A percentile compares a stretch with the other conserved stretches of the same genome.
These are phyloP conservation scores for crab-eating macaque (Macaca fascicularis) DNA, from an alignment of 2,113 vertebrate species.

Conservation along the genomic window T2T-MFA8v1.1 NC_088386.1:59286501-59287000, in stretches of 20 bases:
- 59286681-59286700: neutral
- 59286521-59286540: slow-evolving; percentile 68
- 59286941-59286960: neutral
- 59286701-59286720: neutral
- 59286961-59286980: neutral
- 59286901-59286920: neutral
- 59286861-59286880: neutral
- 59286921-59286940: neutral
- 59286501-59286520: slow-evolving; percentile 62
- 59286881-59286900: neutral
- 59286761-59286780: neutral
- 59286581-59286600: neutral
- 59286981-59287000: neutral
- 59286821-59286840: neutral
- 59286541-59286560: slow-evolving; percentile 65
- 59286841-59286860: neutral
- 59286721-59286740: neutral
- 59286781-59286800: neutral
- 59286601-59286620: neutral
- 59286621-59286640: neutral
- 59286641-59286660: neutral
- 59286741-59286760: neutral
- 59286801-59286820: neutral
- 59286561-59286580: slow-evolving; percentile 34
- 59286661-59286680: neutral